phyloP scores from a whole-genome alignment of 2,888 invertebrate species.

The Ecdyonurus torrentis region DNA sequence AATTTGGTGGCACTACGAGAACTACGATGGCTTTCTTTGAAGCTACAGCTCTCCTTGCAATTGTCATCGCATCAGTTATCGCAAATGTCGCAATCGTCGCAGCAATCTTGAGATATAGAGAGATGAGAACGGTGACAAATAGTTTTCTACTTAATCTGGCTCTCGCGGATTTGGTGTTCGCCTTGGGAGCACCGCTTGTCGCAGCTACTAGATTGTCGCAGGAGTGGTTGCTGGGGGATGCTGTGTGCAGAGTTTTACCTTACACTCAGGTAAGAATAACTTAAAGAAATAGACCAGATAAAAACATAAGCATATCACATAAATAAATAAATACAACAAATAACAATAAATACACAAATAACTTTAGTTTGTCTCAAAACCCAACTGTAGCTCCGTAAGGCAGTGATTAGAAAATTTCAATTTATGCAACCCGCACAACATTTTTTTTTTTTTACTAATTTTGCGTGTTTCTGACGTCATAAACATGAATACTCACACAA shows the following conservation, averaged over 20 bases:
- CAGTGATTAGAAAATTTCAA: too few species aligned
- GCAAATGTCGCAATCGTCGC: slow-evolving; percentile 34
- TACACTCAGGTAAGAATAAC: slow-evolving; percentile 36
- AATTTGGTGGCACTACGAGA: slow-evolving; percentile 25
- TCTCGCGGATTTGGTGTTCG: slow-evolving; percentile 43
- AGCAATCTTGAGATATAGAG: slow-evolving; percentile 33
- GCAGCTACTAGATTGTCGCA: slow-evolving; percentile 32
- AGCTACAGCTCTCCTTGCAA: slow-evolving; percentile 27
- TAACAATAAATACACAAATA: too few species aligned
- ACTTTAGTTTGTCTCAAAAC: too few species aligned
- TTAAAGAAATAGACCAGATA: too few species aligned
- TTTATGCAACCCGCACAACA: too few species aligned
- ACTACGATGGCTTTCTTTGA: slow-evolving; percentile 25
- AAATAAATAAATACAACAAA: too few species aligned
- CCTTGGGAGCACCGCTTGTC: slow-evolving; percentile 34
- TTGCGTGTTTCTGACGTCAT: too few species aligned
- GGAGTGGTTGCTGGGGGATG: slow-evolving; percentile 33
- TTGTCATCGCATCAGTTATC: slow-evolving; percentile 30
- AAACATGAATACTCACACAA: too few species aligned
- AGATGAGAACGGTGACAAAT: slow-evolving; percentile 38
- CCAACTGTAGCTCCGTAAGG: too few species aligned
- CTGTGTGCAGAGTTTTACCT: slow-evolving; percentile 32
- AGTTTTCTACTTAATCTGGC: slow-evolving; percentile 40
- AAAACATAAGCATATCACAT: too few species aligned
- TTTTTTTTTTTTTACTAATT: too few species aligned